A percentile compares a stretch with the other conserved stretches of the same genome.
phyloP scores from a whole-genome alignment of 2,888 invertebrate genomes.

The Hydriomena furcata region DNA sequence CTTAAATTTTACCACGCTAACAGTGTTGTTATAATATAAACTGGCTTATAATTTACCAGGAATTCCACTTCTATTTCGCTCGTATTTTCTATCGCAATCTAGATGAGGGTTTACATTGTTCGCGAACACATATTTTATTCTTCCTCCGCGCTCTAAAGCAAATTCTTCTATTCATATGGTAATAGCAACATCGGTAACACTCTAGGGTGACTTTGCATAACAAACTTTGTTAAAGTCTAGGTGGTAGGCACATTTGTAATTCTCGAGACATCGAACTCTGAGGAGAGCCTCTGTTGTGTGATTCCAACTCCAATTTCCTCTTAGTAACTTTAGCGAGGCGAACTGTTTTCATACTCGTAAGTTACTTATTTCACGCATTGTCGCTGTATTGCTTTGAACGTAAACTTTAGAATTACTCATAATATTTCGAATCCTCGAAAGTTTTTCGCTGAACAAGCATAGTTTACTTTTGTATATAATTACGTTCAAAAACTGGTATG shows the following conservation, averaged over 20 bases:
- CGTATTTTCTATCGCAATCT: conserved; percentile 13
- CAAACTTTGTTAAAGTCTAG: conserved; percentile 24
- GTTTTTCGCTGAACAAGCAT: too few species aligned
- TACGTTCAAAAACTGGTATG: too few species aligned
- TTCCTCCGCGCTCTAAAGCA: conserved; percentile 16
- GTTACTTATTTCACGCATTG: neutral
- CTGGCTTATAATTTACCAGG: conserved; percentile 1
- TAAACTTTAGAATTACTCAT: too few species aligned
- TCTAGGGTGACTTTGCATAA: conserved; percentile 35
- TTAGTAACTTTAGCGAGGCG: neutral
- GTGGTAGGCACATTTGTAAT: conserved; percentile 9
- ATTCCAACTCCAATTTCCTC: conserved; percentile 7
- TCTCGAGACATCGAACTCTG: conserved; percentile 15
- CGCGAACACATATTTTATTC: conserved; percentile 29
- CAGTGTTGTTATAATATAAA: conserved; percentile 2
- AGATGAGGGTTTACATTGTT: conserved; percentile 23
- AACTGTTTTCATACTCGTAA: neutral
- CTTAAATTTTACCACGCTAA: neutral
- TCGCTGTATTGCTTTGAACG: too few species aligned
- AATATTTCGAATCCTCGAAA: too few species aligned
- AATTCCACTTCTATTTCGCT: conserved; percentile 7
- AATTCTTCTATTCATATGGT: conserved; percentile 39
- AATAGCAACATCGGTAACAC: conserved; percentile 35
- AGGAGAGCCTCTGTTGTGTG: conserved; percentile 5
- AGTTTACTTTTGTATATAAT: too few species aligned